Percentiles rank a stretch among this genome's conserved stretches.
These are phyloP conservation scores for Thymelicus sylvestris DNA, from an alignment of 2,888 invertebrate genomes.

Conservation along the genomic window DNA sequence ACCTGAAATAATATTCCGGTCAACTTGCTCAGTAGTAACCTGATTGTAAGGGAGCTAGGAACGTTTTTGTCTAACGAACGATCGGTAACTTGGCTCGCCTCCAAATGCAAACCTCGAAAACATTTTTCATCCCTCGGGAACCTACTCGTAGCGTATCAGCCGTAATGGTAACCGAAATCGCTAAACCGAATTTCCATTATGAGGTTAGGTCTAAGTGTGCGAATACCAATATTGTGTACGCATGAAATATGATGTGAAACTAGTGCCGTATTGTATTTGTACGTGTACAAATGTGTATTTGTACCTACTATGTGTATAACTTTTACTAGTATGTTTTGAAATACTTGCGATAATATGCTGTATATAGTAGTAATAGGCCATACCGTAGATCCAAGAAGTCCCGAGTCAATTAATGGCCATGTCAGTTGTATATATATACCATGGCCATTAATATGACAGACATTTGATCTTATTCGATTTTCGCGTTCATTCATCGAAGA, in stretches of 20 bases:
- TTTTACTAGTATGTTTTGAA: too few species aligned
- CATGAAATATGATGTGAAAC: slow-evolving; percentile 27
- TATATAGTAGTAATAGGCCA: too few species aligned
- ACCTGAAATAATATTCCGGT: slow-evolving; percentile 20
- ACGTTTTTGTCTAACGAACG: slow-evolving; percentile 33
- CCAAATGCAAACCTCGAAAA: slow-evolving; percentile 35
- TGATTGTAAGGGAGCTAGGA: slow-evolving; percentile 29
- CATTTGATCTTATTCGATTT: too few species aligned
- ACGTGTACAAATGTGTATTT: too few species aligned
- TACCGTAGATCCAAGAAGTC: too few species aligned
- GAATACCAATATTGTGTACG: slow-evolving; percentile 30
- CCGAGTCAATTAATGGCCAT: too few species aligned
- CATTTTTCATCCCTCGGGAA: slow-evolving; percentile 34
- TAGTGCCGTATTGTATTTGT: not conserved
- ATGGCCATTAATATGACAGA: too few species aligned
- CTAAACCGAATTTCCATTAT: slow-evolving; percentile 37
- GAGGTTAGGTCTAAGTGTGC: slow-evolving; percentile 36
- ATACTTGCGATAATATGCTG: too few species aligned
- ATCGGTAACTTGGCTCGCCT: slow-evolving; percentile 26
- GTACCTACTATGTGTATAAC: too few species aligned
- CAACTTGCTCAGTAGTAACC: slow-evolving; percentile 16
- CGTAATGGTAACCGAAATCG: slow-evolving; percentile 34
- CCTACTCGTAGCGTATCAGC: slow-evolving; percentile 29
- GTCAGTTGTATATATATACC: too few species aligned
- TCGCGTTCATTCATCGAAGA: too few species aligned